Percentiles rank a stretch among this genome's conserved stretches.
phyloP scores from a whole-genome alignment of 2,113 vertebrate species.

The Scomber scombrus region DNA sequence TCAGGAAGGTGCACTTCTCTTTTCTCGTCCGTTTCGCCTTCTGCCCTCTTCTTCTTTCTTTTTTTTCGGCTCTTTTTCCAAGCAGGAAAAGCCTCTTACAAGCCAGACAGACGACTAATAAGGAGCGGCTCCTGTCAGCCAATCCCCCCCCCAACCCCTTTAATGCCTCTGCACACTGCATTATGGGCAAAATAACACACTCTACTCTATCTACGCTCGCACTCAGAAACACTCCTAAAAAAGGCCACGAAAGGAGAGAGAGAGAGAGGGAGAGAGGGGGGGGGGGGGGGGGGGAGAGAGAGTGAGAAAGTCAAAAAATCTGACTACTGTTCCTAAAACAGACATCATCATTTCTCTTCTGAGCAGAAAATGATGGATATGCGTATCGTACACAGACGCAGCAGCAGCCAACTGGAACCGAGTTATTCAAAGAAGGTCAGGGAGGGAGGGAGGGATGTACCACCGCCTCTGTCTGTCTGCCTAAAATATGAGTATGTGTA shows the following conservation, averaged over 20 bases:
- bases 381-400: constrained; percentile 52
- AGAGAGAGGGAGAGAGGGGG: constrained; percentile 24
- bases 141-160: constrained; percentile 57
- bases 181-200: constrained; percentile 72
- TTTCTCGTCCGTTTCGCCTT: constrained; percentile 53
- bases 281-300: constrained; percentile 21
- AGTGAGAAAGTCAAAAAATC: constrained; percentile 24
- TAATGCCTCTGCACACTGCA: constrained; percentile 77
- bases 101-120: constrained; percentile 80
- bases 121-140: constrained; percentile 74
- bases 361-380: constrained; percentile 60
- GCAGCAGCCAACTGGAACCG: constrained; percentile 36
- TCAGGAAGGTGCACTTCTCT: constrained; percentile 46
- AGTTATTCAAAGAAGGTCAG: constrained; percentile 7
- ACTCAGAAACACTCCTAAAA: constrained; percentile 73
- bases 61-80: constrained; percentile 49
- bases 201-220: neutral
- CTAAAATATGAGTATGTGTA: neutral
- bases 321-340: constrained; percentile 50
- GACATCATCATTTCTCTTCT: constrained; percentile 40
- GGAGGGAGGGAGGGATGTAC: constrained; percentile 11
- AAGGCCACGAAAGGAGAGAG: constrained; percentile 65
- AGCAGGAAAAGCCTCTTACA: constrained; percentile 80
- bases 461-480: constrained; percentile 16
- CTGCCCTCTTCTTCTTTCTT: constrained; percentile 22